Evolutionary conservation across 2,113 vertebrate genomes (phyloP).

Genomic region (Ammodytes marinus): DNA sequence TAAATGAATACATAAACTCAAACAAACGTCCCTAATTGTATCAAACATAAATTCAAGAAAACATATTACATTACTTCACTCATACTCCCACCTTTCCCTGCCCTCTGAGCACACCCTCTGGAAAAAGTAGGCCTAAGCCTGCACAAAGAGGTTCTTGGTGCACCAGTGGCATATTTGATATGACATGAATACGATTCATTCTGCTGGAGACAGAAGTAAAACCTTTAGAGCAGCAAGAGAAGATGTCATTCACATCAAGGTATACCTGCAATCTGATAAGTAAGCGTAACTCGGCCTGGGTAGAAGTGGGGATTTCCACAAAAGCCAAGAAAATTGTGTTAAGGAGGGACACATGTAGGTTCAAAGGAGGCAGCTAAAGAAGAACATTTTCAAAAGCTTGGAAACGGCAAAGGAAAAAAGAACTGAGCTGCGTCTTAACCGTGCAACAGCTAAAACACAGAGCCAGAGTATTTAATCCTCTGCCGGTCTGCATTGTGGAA

Average conservation of each 20-base stretch:
- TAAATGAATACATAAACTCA: background rate
- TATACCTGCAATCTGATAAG: slow-evolving; percentile 37
- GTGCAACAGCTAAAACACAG: background rate
- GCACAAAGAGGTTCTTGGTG: slow-evolving; percentile 51
- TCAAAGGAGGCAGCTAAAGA: background rate
- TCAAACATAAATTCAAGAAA: slow-evolving; percentile 17
- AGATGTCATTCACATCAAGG: slow-evolving; percentile 54
- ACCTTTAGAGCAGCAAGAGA: slow-evolving; percentile 37
- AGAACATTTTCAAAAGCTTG: background rate
- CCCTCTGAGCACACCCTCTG: slow-evolving; percentile 28
- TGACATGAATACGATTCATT: slow-evolving; percentile 44
- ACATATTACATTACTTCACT: background rate
- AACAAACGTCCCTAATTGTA: background rate
- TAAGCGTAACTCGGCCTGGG: slow-evolving; percentile 18
- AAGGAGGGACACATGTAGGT: background rate
- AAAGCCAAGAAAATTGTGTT: background rate
- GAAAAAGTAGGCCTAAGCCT: slow-evolving; percentile 7
- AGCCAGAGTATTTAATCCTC: background rate
- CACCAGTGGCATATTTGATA: slow-evolving; percentile 60
- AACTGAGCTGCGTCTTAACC: background rate
- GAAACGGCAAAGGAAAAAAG: background rate
- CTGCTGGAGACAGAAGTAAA: slow-evolving; percentile 32
- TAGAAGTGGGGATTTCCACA: slow-evolving; percentile 7
- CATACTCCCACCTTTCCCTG: background rate
- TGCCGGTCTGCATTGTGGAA: background rate